A percentile compares a stretch with the other conserved stretches of the same genome.
Evolutionary conservation across 2,888 invertebrate genomes (phyloP).

Genomic region (Leucophora obtusa): DNA sequence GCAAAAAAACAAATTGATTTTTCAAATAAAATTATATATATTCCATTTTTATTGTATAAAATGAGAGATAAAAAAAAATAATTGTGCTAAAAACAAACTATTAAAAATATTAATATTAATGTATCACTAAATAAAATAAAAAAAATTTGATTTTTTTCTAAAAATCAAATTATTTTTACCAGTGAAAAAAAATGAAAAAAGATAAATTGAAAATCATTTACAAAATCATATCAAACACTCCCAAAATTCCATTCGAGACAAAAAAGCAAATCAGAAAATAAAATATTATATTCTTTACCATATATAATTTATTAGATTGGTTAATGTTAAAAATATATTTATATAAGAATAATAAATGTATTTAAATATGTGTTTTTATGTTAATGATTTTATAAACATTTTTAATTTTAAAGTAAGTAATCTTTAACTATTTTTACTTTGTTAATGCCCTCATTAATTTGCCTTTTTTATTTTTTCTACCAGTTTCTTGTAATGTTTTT

Average conservation of each 20-base stretch:
- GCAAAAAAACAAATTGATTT: not conserved
- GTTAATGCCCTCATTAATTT: not conserved
- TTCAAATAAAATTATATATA: not conserved
- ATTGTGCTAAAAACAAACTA: constrained; percentile 29
- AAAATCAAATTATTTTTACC: constrained; percentile 9
- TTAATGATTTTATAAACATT: not conserved
- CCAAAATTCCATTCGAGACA: constrained; percentile 26
- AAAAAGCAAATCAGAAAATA: not conserved
- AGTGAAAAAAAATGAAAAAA: not conserved
- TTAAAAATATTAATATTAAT: constrained; percentile 13
- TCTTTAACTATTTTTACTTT: not conserved
- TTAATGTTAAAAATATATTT: constrained; percentile 35
- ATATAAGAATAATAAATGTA: constrained; percentile 58
- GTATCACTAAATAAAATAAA: constrained; percentile 16
- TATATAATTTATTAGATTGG: constrained; percentile 45
- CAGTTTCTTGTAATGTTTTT: constrained; percentile 58
- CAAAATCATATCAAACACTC: constrained; percentile 55
- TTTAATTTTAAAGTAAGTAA: not conserved
- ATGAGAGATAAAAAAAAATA: not conserved
- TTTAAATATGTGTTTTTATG: constrained; percentile 15
- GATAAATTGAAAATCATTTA: constrained; percentile 26
- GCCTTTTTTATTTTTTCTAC: not conserved
- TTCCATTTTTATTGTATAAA: constrained; percentile 22
- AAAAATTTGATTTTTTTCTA: not conserved
- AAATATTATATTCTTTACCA: not conserved